Conservation (phyloP, 2,113 vertebrate genomes). For the Ahaetulla prasina region DNA sequence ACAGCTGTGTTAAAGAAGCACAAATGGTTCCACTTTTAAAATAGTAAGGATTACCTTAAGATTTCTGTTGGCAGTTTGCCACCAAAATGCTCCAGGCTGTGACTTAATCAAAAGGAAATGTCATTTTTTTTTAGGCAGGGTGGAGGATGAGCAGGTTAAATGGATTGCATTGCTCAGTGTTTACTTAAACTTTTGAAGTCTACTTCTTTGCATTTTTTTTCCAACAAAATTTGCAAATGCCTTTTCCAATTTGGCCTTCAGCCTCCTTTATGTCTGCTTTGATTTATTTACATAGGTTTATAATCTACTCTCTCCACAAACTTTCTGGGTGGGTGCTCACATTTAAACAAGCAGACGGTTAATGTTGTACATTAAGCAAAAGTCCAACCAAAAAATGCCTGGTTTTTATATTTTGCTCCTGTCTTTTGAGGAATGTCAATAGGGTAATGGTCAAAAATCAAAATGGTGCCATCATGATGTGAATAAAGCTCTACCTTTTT, state of each 20-base stretch:
- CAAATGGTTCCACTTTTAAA: conserved; percentile 64
- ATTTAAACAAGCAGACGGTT: neutral
- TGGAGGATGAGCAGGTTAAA: conserved; percentile 53
- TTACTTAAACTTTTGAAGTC: conserved; percentile 53
- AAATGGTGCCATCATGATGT: neutral
- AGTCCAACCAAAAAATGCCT: neutral
- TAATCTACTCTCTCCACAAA: conserved; percentile 12
- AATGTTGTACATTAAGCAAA: conserved; percentile 14
- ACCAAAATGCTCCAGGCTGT: conserved; percentile 52
- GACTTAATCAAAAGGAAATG: conserved; percentile 65
- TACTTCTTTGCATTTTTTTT: conserved; percentile 10
- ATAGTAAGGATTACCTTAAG: conserved; percentile 58
- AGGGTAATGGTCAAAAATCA: neutral
- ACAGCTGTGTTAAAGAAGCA: neutral
- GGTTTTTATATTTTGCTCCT: neutral
- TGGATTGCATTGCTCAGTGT: conserved; percentile 50
- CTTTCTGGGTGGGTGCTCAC: neutral
- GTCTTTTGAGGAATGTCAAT: neutral
- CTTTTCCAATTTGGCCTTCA: conserved; percentile 38
- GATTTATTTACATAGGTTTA: conserved; percentile 23
- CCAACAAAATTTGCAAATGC: conserved; percentile 48
- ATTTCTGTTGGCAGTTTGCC: conserved; percentile 59
- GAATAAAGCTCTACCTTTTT: neutral
- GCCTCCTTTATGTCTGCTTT: neutral
- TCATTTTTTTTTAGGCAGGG: conserved; percentile 28